phyloP scores from a whole-genome alignment of 2,113 vertebrate genomes.

The Solea solea region DNA sequence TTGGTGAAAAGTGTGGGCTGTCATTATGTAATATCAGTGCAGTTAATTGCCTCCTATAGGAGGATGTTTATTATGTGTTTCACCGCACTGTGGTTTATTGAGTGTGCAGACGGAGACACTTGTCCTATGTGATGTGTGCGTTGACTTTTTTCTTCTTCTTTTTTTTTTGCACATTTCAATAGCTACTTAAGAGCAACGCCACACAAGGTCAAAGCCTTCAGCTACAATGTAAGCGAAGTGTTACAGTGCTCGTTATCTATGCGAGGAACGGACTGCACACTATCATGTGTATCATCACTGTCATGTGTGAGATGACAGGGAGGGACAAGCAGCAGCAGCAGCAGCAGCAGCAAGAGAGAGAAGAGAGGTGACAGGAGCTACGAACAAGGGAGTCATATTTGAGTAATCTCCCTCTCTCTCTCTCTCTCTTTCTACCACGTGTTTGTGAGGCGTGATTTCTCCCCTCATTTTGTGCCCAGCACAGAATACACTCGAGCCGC shows the following conservation, averaged over 20 bases:
- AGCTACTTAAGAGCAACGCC: conserved; percentile 64
- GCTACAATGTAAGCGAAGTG: conserved; percentile 40
- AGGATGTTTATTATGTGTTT: conserved; percentile 42
- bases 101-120: conserved; percentile 6
- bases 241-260: conserved; percentile 32
- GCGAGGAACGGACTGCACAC: conserved; percentile 16
- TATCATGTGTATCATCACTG: neutral
- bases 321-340: conserved; percentile 35
- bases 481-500: conserved; percentile 48
- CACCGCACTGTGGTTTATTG: conserved; percentile 10
- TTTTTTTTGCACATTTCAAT: conserved; percentile 9
- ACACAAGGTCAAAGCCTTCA: conserved; percentile 82
- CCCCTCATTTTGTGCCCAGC: conserved; percentile 46
- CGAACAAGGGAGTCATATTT: conserved; percentile 66
- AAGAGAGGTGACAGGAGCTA: conserved; percentile 33
- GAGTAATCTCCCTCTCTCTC: conserved; percentile 61
- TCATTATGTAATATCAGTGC: conserved; percentile 74
- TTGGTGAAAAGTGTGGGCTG: conserved; percentile 67
- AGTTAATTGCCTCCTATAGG: conserved; percentile 62
- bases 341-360: neutral
- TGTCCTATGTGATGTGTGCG: conserved; percentile 49
- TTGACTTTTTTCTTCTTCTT: neutral
- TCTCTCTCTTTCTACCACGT: conserved; percentile 68
- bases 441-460: conserved; percentile 78
- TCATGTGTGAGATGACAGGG: neutral